Percentiles rank a stretch among this genome's conserved stretches.
These are phyloP conservation scores for Teleopsis dalmanni DNA, from an alignment of 1,140 invertebrate genomes.

Conservation along the genomic window DNA sequence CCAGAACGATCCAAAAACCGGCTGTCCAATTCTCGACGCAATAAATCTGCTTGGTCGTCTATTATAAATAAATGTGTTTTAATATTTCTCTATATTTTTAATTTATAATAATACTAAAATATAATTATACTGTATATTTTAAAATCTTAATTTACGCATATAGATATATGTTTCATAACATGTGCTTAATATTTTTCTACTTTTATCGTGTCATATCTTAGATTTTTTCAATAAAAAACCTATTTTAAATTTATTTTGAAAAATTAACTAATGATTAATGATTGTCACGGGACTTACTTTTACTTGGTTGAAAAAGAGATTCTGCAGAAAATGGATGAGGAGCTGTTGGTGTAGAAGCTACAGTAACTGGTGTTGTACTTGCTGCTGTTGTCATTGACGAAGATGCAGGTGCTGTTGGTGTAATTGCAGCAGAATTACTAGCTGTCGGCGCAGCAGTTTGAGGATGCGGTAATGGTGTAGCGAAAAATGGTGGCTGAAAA, in stretches of 20 bases:
- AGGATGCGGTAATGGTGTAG: constrained; percentile 27
- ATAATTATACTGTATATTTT: too few species aligned
- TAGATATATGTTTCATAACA: too few species aligned
- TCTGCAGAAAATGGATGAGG: constrained; percentile 74
- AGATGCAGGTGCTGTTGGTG: constrained; percentile 59
- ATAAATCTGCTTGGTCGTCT: constrained; percentile 70
- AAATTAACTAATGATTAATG: constrained; percentile 1
- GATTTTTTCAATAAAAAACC: too few species aligned
- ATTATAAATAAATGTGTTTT: constrained; percentile 16
- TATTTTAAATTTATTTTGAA: too few species aligned
- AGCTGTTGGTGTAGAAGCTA: constrained; percentile 40
- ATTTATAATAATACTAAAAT: too few species aligned
- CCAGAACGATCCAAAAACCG: constrained; percentile 63
- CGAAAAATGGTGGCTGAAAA: constrained; percentile 25
- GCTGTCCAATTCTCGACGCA: constrained; percentile 84
- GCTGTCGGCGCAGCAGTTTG: neutral
- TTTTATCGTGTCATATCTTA: too few species aligned
- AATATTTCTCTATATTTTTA: constrained; percentile 4
- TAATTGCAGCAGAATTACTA: constrained; percentile 37
- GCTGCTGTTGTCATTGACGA: constrained; percentile 45
- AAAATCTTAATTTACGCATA: too few species aligned
- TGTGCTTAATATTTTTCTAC: too few species aligned
- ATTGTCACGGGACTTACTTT: constrained; percentile 38
- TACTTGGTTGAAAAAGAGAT: constrained; percentile 76
- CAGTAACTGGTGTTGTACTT: constrained; percentile 27